phyloP scores from a whole-genome alignment of 37 sponge, comb jelly and placozoan species.

The Oopsacas minuta region DNA sequence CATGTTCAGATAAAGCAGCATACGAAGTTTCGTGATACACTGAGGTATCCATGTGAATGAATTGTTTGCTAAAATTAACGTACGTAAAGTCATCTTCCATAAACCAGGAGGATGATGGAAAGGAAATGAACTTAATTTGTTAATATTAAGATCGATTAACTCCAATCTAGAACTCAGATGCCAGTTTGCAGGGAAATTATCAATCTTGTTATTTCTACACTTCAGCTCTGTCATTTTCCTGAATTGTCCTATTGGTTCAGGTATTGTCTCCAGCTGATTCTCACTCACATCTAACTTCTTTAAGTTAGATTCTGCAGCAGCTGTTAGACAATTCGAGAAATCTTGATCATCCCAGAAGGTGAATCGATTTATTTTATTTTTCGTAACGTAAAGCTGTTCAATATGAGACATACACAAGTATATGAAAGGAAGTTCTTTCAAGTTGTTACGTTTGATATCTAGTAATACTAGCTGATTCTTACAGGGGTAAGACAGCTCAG shows the following conservation, averaged over 20 bases:
- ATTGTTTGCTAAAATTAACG: background rate
- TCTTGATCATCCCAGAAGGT: background rate
- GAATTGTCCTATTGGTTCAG: background rate
- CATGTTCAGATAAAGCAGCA: background rate
- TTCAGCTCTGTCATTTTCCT: background rate
- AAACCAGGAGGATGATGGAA: background rate
- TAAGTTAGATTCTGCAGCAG: background rate
- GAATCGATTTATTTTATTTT: background rate
- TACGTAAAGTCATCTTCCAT: slow-evolving; percentile 13
- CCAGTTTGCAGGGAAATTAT: background rate
- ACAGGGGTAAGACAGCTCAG: background rate
- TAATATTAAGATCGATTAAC: background rate
- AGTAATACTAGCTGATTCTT: background rate
- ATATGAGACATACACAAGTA: background rate
- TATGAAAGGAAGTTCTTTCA: slow-evolving; percentile 4
- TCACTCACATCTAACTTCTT: background rate
- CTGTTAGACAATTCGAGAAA: background rate
- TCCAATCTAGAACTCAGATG: background rate
- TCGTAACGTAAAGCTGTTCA: background rate
- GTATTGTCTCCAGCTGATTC: background rate
- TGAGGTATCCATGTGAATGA: background rate
- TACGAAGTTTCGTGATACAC: background rate
- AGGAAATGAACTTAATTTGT: background rate
- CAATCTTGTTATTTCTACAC: background rate
- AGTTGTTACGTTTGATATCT: background rate